Percentiles rank a stretch among this genome's conserved stretches.
These are phyloP conservation scores for Coranthus polyacanthus DNA, from an alignment of 2,797 vertebrate species.

Conservation along the genomic window DNA sequence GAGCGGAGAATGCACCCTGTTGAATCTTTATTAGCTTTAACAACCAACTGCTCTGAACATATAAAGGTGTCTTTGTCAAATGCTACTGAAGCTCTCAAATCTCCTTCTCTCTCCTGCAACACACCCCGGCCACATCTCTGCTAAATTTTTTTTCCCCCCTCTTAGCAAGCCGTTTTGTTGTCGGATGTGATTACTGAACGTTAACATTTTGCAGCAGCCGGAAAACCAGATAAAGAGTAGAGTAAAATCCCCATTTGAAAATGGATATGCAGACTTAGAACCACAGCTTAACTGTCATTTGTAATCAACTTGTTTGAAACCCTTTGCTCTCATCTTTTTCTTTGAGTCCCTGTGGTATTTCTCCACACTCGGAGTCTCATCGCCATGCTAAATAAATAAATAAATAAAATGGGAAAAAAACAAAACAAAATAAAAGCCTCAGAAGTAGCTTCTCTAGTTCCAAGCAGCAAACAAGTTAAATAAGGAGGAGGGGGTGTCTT, in stretches of 20 bases:
- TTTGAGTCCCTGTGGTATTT: constrained; percentile 58
- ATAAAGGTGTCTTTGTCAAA: constrained; percentile 66
- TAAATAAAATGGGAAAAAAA: too few species aligned
- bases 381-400: constrained; percentile 30
- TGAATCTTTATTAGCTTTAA: constrained; percentile 72
- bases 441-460: constrained; percentile 51
- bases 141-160: constrained; percentile 12
- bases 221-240: constrained; percentile 63
- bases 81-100: constrained; percentile 59
- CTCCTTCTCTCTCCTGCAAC: constrained; percentile 52
- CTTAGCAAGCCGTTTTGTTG: constrained; percentile 55
- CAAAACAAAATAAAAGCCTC: constrained; percentile 18
- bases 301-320: constrained; percentile 74
- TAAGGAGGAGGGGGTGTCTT: not conserved
- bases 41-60: constrained; percentile 49
- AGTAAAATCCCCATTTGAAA: constrained; percentile 65
- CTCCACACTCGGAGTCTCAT: constrained; percentile 26
- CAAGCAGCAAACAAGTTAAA: constrained; percentile 38
- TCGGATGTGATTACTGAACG: constrained; percentile 62
- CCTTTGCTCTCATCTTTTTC: constrained; percentile 56
- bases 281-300: constrained; percentile 61
- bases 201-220: constrained; percentile 46
- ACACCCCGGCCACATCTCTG: constrained; percentile 45
- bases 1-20: constrained; percentile 54
- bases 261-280: constrained; percentile 62